Evolutionary conservation across 2,113 vertebrate genomes (phyloP).

Genomic region (Cranoglanis bouderius): DNA sequence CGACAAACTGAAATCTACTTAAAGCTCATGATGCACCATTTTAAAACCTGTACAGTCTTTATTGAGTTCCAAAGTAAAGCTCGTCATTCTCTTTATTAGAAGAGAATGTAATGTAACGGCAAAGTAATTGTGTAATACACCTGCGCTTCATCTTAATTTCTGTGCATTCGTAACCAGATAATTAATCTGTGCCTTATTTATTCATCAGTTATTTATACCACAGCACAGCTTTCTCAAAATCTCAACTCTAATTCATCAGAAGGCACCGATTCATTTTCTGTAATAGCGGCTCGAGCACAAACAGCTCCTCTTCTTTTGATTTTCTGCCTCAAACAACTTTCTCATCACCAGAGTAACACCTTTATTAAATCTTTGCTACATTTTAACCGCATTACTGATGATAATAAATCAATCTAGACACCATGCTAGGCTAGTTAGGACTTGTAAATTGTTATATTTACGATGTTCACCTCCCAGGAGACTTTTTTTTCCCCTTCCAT

Average conservation of each 20-base stretch:
- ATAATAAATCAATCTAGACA: not conserved
- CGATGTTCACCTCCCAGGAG: not conserved
- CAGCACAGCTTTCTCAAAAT: not conserved
- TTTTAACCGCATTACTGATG: not conserved
- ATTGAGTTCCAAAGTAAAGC: not conserved
- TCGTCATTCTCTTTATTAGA: not conserved
- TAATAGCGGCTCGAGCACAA: not conserved
- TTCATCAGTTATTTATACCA: not conserved
- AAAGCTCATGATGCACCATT: not conserved
- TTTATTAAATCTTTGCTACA: not conserved
- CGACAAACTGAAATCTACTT: not conserved
- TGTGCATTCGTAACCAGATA: not conserved
- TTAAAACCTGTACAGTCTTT: not conserved
- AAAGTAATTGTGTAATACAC: not conserved
- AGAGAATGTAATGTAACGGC: not conserved
- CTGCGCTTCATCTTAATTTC: not conserved
- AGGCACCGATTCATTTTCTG: not conserved
- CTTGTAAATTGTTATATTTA: not conserved
- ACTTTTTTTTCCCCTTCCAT: not conserved
- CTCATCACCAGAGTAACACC: not conserved
- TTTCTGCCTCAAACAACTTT: not conserved
- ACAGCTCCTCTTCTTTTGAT: not conserved
- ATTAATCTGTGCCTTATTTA: not conserved
- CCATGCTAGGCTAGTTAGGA: not conserved
- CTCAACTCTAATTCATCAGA: not conserved